These are phyloP conservation scores for Synanthedon tipuliformis DNA, from an alignment of 2,888 invertebrate species.

Conservation along the genomic window DNA sequence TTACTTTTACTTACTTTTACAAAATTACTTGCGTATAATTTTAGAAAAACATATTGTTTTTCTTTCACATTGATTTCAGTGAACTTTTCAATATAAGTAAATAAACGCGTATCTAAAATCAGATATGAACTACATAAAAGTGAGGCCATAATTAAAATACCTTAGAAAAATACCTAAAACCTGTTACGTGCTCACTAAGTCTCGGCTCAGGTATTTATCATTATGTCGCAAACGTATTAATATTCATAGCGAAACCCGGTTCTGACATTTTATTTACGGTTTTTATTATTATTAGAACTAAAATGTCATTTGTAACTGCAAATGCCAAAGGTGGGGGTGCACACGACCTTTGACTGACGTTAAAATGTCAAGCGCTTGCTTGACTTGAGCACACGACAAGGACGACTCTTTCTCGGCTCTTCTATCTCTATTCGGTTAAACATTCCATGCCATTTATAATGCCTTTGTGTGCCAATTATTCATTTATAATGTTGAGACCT, in stretches of 20 bases:
- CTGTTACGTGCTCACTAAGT: too few relatives aligned
- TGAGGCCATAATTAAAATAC: too few relatives aligned
- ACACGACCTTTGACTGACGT: slow-evolving; percentile 63
- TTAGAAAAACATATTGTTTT: too few relatives aligned
- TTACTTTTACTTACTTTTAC: too few relatives aligned
- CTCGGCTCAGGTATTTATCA: neutral
- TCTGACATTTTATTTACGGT: slow-evolving; percentile 13
- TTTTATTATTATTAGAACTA: slow-evolving; percentile 33
- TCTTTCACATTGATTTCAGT: too few relatives aligned
- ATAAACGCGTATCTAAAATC: too few relatives aligned
- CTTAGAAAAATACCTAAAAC: too few relatives aligned
- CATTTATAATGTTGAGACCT: slow-evolving; percentile 46
- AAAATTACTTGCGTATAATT: too few relatives aligned
- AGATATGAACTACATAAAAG: too few relatives aligned
- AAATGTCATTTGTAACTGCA: slow-evolving; percentile 49
- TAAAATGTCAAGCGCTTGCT: slow-evolving; percentile 59
- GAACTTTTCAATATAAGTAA: too few relatives aligned
- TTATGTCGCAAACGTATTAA: neutral
- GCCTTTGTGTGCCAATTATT: slow-evolving; percentile 48
- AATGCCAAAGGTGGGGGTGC: slow-evolving; percentile 62
- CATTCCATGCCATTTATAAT: slow-evolving; percentile 37
- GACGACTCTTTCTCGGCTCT: slow-evolving; percentile 61
- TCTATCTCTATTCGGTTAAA: neutral
- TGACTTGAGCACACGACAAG: slow-evolving; percentile 56
- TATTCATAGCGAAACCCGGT: neutral